Percentiles rank a stretch among this genome's conserved stretches.
Conservation (phyloP, 2,797 vertebrate genomes). For the Hydrolagus colliei region DNA sequence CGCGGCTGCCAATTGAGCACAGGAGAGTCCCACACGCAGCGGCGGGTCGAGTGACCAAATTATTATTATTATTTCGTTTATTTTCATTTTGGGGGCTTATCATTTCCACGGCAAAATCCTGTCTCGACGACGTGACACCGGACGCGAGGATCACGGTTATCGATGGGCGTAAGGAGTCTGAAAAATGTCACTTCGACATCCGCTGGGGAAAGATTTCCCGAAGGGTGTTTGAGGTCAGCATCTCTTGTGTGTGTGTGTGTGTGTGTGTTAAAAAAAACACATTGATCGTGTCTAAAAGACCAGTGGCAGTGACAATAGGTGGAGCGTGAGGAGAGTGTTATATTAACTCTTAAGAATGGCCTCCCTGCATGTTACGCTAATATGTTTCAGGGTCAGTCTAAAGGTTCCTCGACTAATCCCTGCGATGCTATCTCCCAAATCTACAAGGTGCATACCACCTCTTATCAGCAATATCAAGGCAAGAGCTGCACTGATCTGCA, state of each 20-base stretch:
- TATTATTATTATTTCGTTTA: too few species aligned
- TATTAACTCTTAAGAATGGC: constrained; percentile 8
- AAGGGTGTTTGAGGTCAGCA: neutral
- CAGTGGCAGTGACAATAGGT: neutral
- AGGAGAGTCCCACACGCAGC: too few species aligned
- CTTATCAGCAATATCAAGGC: neutral
- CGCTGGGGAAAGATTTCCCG: neutral
- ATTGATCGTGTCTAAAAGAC: neutral
- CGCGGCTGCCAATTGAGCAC: too few species aligned
- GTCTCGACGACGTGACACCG: too few species aligned
- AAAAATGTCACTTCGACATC: neutral
- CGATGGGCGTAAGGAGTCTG: too few species aligned
- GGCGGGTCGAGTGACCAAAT: too few species aligned
- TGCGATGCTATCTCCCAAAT: neutral
- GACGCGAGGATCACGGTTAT: too few species aligned
- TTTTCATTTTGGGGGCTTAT: too few species aligned
- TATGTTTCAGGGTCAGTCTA: constrained; percentile 24
- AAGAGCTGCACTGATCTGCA: neutral
- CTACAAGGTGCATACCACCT: neutral
- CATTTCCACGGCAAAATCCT: too few species aligned
- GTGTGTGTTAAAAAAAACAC: neutral
- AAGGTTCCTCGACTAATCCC: constrained; percentile 25
- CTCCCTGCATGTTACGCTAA: neutral
- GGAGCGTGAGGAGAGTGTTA: neutral
- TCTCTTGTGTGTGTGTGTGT: neutral